Conservation (phyloP, 64 coral and sea anemone genomes). For the Stichodactyla mertensii region DNA sequence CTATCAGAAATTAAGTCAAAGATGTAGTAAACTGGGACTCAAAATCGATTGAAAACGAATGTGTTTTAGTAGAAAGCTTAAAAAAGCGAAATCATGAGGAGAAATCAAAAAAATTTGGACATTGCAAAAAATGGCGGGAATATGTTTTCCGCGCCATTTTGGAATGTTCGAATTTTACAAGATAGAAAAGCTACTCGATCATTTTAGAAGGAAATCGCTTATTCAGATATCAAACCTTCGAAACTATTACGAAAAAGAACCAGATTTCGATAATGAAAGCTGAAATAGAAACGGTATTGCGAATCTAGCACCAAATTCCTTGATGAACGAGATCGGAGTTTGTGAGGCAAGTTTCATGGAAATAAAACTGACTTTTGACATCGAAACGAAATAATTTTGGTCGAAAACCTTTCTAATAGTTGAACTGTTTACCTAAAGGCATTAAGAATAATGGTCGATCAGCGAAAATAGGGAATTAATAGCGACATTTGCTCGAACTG, state of each 20-base stretch:
- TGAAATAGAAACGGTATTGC: not conserved
- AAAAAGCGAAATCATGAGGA: not conserved
- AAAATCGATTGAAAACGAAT: not conserved
- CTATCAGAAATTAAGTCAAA: too few species aligned
- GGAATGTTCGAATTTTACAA: slow-evolving; percentile 1
- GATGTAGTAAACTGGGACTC: too few species aligned
- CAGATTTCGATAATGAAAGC: not conserved
- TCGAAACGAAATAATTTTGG: not conserved
- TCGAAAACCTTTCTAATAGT: not conserved
- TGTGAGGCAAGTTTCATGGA: not conserved
- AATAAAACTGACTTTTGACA: not conserved
- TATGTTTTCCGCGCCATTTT: slow-evolving; percentile 2
- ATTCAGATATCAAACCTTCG: not conserved
- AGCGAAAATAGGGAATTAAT: not conserved
- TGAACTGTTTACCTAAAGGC: not conserved
- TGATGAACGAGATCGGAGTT: not conserved
- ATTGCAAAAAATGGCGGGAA: slow-evolving; percentile 7
- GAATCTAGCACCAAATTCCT: not conserved
- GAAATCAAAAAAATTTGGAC: not conserved
- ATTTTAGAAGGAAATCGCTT: not conserved
- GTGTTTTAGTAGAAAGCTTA: not conserved
- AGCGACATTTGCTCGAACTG: not conserved
- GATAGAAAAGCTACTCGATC: not conserved
- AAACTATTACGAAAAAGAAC: not conserved
- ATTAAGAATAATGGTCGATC: not conserved